phyloP scores from a whole-genome alignment of 2,888 invertebrate species.

The Acleris holmiana region DNA sequence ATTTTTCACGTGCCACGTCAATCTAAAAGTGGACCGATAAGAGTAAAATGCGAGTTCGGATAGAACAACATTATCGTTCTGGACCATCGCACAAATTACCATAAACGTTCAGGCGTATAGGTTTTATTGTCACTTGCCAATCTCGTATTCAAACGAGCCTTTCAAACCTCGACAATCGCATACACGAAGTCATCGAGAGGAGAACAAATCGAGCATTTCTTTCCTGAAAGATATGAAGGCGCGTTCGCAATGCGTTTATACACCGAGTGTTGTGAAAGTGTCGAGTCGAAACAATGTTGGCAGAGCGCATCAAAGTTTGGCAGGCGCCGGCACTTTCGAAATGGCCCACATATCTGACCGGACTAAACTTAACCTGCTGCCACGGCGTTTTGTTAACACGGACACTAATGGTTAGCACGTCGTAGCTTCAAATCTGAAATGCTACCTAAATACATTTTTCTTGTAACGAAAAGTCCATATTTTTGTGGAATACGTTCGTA shows the following conservation, averaged over 20 bases:
- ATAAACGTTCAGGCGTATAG: conserved; percentile 19
- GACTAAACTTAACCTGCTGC: conserved; percentile 51
- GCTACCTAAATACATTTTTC: conserved; percentile 9
- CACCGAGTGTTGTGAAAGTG: conserved; percentile 41
- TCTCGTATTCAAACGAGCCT: conserved; percentile 19
- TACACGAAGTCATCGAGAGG: conserved; percentile 28
- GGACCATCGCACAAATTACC: conserved; percentile 14
- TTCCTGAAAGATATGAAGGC: conserved; percentile 23
- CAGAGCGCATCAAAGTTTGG: conserved; percentile 69
- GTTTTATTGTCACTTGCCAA: conserved; percentile 19
- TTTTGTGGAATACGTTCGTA: no score
- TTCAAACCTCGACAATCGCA: conserved; percentile 21
- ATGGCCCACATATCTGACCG: conserved; percentile 55
- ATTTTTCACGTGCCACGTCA: neutral
- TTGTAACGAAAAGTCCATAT: neutral
- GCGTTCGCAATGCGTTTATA: conserved; percentile 14
- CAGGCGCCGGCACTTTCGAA: conserved; percentile 69
- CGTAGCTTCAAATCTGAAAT: conserved; percentile 13
- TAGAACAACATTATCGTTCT: conserved; percentile 3
- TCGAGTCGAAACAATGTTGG: conserved; percentile 58
- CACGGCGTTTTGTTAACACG: conserved; percentile 39
- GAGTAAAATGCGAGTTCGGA: neutral
- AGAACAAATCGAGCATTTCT: conserved; percentile 14
- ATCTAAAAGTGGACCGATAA: neutral
- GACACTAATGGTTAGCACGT: conserved; percentile 8